Base-by-base conservation (phyloP, 2,888 invertebrate species). In the Petrolisthes manimaculis region DNA sequence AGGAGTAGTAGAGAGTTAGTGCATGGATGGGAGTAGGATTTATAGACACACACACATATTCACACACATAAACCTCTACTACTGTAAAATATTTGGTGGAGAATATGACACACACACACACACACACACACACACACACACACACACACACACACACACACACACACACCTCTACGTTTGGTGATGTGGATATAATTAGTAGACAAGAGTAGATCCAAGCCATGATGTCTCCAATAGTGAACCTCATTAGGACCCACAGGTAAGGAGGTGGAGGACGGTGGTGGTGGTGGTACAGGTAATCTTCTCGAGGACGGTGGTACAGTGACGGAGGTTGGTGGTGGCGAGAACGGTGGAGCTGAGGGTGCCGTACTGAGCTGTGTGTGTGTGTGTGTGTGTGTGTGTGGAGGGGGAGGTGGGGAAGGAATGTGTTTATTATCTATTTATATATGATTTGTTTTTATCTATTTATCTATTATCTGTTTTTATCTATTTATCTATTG, bases 121-220 rank as follows among this genome's bases (percentile, higher is more conserved):
- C 37, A 37, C 37, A 18, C 67, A 12, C 12, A 14, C 14, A 78
- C 78, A 78, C 78, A 78, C 78, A 78, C 78, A 78, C 78, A 54
- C 78, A 78, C 78, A 78, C 78, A 78, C 78, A 78, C 78, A 78
- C 78, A 78, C 78, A 78, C 78, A 78, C 78, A 78, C 78, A 78
- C 78, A 67, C 81, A 82, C 81, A 51, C 56, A 82, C 81, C 51
- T 67, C 37, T 82, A 12, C 81, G 24, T 24, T 18, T 5, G n/a
- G 37, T 12, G 18, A 82, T 61, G 9, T 18, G 51, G 18, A 82
- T 51, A n/a, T 82, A 67, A n/a, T 82, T 18, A 37, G 53, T 18
- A 37, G 51, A 24, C 51, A 37, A 18, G 1, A 82, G 21, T 5
- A 69, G 61, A 51, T 82, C 81, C 3, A 82, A 51, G 67, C 81